phyloP scores from a whole-genome alignment of 92 coral and sea anemone genomes.

The Blastomussa wellsi region DNA sequence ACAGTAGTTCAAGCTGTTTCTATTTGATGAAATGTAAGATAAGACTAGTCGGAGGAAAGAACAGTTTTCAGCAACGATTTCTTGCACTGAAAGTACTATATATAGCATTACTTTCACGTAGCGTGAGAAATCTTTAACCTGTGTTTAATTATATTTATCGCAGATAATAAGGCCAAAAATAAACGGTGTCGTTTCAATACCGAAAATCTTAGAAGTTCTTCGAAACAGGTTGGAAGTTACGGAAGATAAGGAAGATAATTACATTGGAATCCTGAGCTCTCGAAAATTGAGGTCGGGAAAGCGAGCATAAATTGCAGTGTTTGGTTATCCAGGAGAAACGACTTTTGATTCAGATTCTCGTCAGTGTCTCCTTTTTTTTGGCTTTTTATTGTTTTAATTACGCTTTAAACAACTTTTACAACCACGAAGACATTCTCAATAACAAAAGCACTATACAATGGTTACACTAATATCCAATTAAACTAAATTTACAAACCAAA shows the following conservation, averaged over 20 bases:
- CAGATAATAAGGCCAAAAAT: neutral
- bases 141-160: neutral
- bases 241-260: neutral
- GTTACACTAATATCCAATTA: no score
- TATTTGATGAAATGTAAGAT: neutral
- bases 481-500: no score
- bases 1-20: neutral
- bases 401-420: no score
- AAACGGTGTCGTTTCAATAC: neutral
- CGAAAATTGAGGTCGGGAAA: no score
- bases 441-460: no score
- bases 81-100: neutral
- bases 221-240: neutral
- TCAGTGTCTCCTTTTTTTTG: no score
- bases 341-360: no score
- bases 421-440: no score
- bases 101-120: neutral
- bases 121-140: neutral
- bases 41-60: neutral
- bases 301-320: no score
- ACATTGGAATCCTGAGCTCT: no score
- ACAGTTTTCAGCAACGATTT: neutral
- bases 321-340: no score
- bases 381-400: no score
- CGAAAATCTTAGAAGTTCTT: neutral